Conservation (phyloP, 2,113 vertebrate genomes). For the Neofelis nebulosa region DNA sequence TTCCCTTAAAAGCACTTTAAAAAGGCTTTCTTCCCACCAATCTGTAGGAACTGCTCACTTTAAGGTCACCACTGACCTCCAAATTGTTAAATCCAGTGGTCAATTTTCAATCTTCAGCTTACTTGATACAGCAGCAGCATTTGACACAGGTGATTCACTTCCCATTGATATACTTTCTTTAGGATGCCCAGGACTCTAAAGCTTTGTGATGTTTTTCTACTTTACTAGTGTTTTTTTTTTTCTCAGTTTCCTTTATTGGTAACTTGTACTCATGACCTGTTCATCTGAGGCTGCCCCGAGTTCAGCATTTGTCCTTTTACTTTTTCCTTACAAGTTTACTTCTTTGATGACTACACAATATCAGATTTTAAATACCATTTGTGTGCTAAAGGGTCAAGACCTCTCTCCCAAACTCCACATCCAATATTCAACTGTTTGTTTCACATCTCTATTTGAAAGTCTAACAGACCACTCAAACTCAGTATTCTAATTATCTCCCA, state of each 20-base stretch:
- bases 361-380: background rate
- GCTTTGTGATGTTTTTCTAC: background rate
- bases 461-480: background rate
- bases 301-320: background rate
- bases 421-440: background rate
- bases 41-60: background rate
- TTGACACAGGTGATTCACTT: background rate
- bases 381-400: background rate
- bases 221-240: background rate
- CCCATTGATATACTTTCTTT: background rate
- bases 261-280: background rate
- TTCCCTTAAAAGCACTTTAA: background rate
- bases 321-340: background rate
- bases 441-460: background rate
- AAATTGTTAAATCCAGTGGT: background rate
- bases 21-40: background rate
- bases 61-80: background rate
- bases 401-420: background rate
- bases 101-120: background rate
- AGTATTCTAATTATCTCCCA: background rate
- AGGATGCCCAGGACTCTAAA: background rate
- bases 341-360: background rate
- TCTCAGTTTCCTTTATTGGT: background rate
- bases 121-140: background rate
- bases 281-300: rapidly evolving